Percentiles rank a stretch among this genome's conserved stretches.
phyloP scores from a whole-genome alignment of 2,797 vertebrate species.

The Platalea minor region DNA sequence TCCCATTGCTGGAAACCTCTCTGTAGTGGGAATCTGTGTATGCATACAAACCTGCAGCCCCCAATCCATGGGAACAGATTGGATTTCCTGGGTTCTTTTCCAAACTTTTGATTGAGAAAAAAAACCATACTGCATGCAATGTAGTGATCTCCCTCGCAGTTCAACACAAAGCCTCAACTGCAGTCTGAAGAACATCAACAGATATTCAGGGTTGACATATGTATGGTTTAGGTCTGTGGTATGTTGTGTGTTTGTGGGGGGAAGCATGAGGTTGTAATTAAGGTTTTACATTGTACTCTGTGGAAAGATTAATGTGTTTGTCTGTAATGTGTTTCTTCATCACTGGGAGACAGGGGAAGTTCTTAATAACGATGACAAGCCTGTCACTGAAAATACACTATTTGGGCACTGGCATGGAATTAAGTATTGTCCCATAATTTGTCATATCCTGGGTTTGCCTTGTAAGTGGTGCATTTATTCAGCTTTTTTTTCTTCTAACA shows the following conservation, averaged over 20 bases:
- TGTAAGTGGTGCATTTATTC: background rate
- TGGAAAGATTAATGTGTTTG: constrained; percentile 67
- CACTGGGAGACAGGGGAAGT: constrained; percentile 40
- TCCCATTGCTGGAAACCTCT: background rate
- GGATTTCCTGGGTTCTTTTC: background rate
- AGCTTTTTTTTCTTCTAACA: background rate
- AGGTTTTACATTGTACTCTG: constrained; percentile 59
- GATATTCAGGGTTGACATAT: constrained; percentile 32
- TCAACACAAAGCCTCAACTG: background rate
- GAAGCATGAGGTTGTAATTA: constrained; percentile 66
- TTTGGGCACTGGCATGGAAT: constrained; percentile 49
- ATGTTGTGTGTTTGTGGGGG: constrained; percentile 42
- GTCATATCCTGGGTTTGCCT: constrained; percentile 48
- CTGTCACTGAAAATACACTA: constrained; percentile 51
- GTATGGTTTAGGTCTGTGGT: constrained; percentile 5
- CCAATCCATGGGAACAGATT: background rate
- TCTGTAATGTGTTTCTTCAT: constrained; percentile 65
- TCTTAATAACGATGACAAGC: constrained; percentile 64
- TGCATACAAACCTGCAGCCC: background rate
- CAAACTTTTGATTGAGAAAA: background rate
- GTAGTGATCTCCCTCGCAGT: background rate
- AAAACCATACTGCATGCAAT: background rate
- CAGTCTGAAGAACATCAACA: background rate
- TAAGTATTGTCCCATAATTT: constrained; percentile 63
- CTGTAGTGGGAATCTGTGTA: background rate